Percentiles rank a stretch among this genome's conserved stretches.
phyloP scores from a whole-genome alignment of 1,140 invertebrate species.

The Micrasema minimum region DNA sequence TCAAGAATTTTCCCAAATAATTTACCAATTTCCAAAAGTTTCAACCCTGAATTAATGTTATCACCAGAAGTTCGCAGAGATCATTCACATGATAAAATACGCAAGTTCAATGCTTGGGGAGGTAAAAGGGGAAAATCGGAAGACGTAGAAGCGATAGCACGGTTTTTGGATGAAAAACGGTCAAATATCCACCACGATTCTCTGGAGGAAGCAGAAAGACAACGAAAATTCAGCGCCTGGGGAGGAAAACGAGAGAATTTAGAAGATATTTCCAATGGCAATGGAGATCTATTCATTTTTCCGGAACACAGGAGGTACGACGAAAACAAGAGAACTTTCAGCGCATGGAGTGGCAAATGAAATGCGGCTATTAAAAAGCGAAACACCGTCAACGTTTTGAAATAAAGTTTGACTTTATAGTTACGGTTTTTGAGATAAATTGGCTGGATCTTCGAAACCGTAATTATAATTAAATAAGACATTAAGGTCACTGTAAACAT shows the following conservation, averaged over 20 bases:
- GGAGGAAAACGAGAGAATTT: conserved; percentile 35
- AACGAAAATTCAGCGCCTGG: conserved; percentile 43
- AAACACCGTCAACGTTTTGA: background rate
- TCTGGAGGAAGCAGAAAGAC: background rate
- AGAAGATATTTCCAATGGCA: background rate
- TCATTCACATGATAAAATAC: conserved; percentile 11
- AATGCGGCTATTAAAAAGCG: background rate
- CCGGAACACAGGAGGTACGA: background rate
- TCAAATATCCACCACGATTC: background rate
- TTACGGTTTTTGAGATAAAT: conserved; percentile 38
- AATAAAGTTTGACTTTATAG: background rate
- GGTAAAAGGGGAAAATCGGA: conserved; percentile 36
- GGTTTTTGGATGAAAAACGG: conserved; percentile 16
- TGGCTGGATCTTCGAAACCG: conserved; percentile 49
- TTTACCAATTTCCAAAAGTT: too few species aligned
- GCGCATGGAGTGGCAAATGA: conserved; percentile 26
- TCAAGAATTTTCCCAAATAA: too few species aligned
- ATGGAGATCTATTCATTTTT: conserved; percentile 4
- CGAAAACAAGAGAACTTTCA: conserved; percentile 16
- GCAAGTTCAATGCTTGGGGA: conserved; percentile 47
- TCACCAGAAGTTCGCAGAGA: too few species aligned
- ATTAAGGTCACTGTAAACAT: too few species aligned
- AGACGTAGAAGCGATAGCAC: background rate
- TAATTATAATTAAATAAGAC: conserved; percentile 1
- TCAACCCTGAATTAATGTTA: too few species aligned